Percentiles rank a stretch among this genome's conserved stretches.
These are phyloP conservation scores for Cheumatopsyche charites DNA, from an alignment of 1,140 invertebrate species.

Conservation along the genomic window DNA sequence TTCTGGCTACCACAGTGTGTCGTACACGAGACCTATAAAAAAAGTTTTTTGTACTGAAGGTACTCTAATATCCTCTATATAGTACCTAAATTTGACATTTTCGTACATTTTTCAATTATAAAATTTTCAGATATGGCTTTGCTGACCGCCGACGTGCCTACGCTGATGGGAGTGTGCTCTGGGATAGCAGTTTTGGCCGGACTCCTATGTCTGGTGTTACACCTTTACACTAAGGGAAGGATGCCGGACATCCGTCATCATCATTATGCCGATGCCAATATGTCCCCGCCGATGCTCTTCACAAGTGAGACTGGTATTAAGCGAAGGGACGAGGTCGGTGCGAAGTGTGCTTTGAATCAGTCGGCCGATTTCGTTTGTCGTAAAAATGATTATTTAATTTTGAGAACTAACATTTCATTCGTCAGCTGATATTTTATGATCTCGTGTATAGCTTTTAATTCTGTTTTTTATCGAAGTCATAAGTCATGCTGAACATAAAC, in stretches of 20 bases:
- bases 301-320: conserved; percentile 75
- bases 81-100: not conserved
- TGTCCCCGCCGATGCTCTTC: conserved; percentile 81
- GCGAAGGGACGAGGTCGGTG: too few species aligned
- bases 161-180: conserved; percentile 78
- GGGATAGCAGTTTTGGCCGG: conserved; percentile 82
- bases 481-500: too few species aligned
- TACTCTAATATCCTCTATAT: conserved; percentile 51
- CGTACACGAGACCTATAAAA: conserved; percentile 72
- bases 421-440: too few species aligned
- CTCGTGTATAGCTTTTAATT: too few species aligned
- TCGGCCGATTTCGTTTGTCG: not conserved
- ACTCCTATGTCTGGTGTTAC: conserved; percentile 84
- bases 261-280: conserved; percentile 79
- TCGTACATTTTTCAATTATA: not conserved
- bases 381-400: too few species aligned
- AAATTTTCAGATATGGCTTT: conserved; percentile 72
- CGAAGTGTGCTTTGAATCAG: not conserved
- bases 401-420: too few species aligned
- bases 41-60: conserved; percentile 83
- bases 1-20: conserved; percentile 76
- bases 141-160: conserved; percentile 81
- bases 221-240: conserved; percentile 74
- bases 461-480: too few species aligned
- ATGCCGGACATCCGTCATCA: conserved; percentile 71